Evolutionary conservation across 1,140 invertebrate genomes (phyloP).

Genomic region (Patella vulgata): DNA sequence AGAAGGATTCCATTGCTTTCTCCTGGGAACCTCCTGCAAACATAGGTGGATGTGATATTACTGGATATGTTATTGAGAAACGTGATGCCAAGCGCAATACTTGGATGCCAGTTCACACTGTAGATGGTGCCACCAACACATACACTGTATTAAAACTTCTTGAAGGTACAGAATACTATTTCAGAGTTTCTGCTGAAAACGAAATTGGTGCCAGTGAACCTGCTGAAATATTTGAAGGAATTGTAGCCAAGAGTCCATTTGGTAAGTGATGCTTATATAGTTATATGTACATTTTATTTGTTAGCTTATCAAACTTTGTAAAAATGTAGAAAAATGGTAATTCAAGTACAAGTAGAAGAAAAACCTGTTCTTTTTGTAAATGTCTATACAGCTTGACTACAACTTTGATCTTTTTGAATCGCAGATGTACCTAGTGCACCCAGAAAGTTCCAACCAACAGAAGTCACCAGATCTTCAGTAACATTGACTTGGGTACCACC

Average conservation of each 20-base stretch:
- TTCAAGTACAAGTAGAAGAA: no score
- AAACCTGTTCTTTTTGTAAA: no score
- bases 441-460: constrained; percentile 78
- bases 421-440: constrained; percentile 68
- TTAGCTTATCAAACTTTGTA: neutral
- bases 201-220: constrained; percentile 80
- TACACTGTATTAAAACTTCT: constrained; percentile 81
- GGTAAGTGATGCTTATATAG: constrained; percentile 41
- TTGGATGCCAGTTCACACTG: constrained; percentile 79
- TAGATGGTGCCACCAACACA: constrained; percentile 44
- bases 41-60: constrained; percentile 82
- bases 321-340: no score
- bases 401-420: constrained; percentile 18
- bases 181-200: constrained; percentile 90
- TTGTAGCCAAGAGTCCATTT: constrained; percentile 63
- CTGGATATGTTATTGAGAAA: constrained; percentile 89
- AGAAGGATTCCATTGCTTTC: constrained; percentile 62
- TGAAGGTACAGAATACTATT: constrained; percentile 91
- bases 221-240: constrained; percentile 77
- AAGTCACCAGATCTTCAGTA: constrained; percentile 91
- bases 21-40: constrained; percentile 84
- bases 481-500: constrained; percentile 96
- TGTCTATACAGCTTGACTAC: no score
- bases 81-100: constrained; percentile 92
- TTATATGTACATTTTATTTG: neutral